Conservation (phyloP, 2,888 invertebrate species). For the Pheosia gnoma region DNA sequence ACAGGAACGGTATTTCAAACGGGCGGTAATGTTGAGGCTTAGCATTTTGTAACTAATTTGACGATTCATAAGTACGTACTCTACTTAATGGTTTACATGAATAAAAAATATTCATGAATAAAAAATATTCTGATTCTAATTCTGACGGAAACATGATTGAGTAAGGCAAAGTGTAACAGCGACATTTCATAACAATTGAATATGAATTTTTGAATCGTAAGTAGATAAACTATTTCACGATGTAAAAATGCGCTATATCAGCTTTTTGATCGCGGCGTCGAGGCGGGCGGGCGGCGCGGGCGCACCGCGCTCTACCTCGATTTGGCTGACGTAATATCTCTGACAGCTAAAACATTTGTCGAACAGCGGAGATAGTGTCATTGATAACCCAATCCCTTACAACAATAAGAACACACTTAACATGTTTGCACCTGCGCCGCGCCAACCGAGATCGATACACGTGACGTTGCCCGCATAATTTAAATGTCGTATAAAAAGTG, state of each 20-base stretch:
- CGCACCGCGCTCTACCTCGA: slow-evolving; percentile 55
- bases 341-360: slow-evolving; percentile 84
- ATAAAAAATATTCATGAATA: too few species aligned
- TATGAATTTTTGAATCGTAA: slow-evolving; percentile 21
- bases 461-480: slow-evolving; percentile 61
- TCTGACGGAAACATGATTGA: background rate
- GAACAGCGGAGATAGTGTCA: slow-evolving; percentile 82
- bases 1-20: too few species aligned
- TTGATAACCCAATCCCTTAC: slow-evolving; percentile 82
- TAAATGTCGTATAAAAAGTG: slow-evolving; percentile 42
- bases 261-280: slow-evolving; percentile 58
- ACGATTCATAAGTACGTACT: too few species aligned
- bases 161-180: slow-evolving; percentile 10
- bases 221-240: slow-evolving; percentile 36
- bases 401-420: slow-evolving; percentile 83
- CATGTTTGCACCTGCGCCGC: slow-evolving; percentile 82
- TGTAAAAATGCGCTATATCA: slow-evolving; percentile 60
- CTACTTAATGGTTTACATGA: too few species aligned
- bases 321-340: slow-evolving; percentile 82
- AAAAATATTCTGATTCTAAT: background rate
- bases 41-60: too few species aligned
- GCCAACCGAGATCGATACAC: slow-evolving; percentile 65
- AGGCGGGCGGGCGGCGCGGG: slow-evolving; percentile 51
- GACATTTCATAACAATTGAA: slow-evolving; percentile 20
- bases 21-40: too few species aligned